Evolutionary conservation across 2,797 vertebrate species (phyloP).

Genomic region (Aselliscus stoliczkanus): DNA sequence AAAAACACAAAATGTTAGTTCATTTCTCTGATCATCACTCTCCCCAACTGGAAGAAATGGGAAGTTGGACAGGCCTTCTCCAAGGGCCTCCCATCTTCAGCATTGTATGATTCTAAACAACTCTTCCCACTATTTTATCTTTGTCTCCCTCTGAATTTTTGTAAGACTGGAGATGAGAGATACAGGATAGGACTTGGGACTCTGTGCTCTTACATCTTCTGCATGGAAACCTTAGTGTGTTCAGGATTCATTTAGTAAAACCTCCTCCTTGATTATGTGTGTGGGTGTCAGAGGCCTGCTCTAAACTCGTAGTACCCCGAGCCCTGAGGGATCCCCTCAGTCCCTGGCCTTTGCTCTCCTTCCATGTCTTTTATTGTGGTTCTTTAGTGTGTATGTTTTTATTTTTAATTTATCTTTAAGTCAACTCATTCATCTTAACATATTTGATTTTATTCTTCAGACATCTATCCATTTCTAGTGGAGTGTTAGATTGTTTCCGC

Average conservation of each 20-base stretch:
- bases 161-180: not conserved
- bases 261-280: not conserved
- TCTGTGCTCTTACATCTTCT: not conserved
- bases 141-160: not conserved
- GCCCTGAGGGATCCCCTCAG: not conserved
- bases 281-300: not conserved
- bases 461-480: not conserved
- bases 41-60: not conserved
- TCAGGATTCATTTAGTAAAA: not conserved
- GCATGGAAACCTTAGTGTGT: not conserved
- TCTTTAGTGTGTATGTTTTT: not conserved
- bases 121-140: not conserved
- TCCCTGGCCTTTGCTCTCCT: not conserved
- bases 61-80: not conserved
- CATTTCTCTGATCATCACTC: not conserved
- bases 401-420: not conserved
- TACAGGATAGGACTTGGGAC: not conserved
- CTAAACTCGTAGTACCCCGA: not conserved
- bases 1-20: not conserved
- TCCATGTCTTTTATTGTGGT: not conserved
- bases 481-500: not conserved
- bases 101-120: not conserved
- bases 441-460: not conserved
- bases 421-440: not conserved
- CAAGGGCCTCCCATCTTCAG: accelerated